Evolutionary conservation across 2,113 vertebrate genomes (phyloP).

Genomic region (Danio rerio): GRCz12tu NC_133180.1:38778501-38779000

Average conservation of each 20-base stretch:
- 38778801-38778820: slow-evolving; percentile 89
- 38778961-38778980: slow-evolving; percentile 96
- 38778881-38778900: slow-evolving; percentile 97
- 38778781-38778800: slow-evolving; percentile 92
- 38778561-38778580: slow-evolving; percentile 94
- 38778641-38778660: slow-evolving; percentile 95
- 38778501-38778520: slow-evolving; percentile 92
- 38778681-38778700: slow-evolving; percentile 91
- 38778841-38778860: slow-evolving; percentile 99
- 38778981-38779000: slow-evolving; percentile 98
- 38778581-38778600: slow-evolving; percentile 91
- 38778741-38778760: slow-evolving; percentile 97
- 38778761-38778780: slow-evolving; percentile 98
- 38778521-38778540: slow-evolving; percentile 96
- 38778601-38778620: slow-evolving; percentile 99
- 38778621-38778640: slow-evolving; percentile 99
- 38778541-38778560: slow-evolving; percentile 97
- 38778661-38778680: slow-evolving; percentile 99
- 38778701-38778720: slow-evolving; percentile 95
- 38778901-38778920: slow-evolving; percentile 97
- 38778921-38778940: slow-evolving; percentile 90
- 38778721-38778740: slow-evolving; percentile 97
- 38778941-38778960: slow-evolving; percentile 96
- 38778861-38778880: slow-evolving; percentile 95
- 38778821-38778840: slow-evolving; percentile 93